Conservation (phyloP, 1,140 invertebrate genomes). For the Magallana angulata region DNA sequence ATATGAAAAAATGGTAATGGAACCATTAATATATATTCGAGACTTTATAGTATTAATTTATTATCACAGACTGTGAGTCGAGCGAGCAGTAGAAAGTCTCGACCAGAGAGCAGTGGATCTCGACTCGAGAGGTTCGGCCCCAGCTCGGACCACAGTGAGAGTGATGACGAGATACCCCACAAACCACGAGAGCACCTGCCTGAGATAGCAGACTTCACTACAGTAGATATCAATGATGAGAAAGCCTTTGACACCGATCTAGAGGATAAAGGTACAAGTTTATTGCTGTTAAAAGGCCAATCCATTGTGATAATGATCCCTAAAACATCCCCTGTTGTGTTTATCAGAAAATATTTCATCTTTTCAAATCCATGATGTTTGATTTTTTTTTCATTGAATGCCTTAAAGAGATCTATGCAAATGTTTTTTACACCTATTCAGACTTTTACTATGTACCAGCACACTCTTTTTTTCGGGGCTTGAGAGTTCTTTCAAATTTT, state of each 20-base stretch:
- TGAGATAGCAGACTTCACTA: slow-evolving; percentile 59
- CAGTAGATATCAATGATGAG: slow-evolving; percentile 71
- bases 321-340: no score
- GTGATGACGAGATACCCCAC: slow-evolving; percentile 56
- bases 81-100: slow-evolving; percentile 69
- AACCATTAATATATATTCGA: background rate
- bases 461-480: no score
- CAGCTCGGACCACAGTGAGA: slow-evolving; percentile 68
- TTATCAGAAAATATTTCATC: no score
- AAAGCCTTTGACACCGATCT: slow-evolving; percentile 76
- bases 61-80: slow-evolving; percentile 73
- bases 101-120: slow-evolving; percentile 60
- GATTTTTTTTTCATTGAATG: slow-evolving; percentile 23
- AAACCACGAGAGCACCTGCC: slow-evolving; percentile 20
- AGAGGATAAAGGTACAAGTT: slow-evolving; percentile 73
- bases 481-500: no score
- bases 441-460: no score
- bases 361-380: background rate
- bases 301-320: background rate
- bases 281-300: background rate
- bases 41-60: slow-evolving; percentile 5
- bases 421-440: no score
- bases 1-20: background rate
- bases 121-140: slow-evolving; percentile 57
- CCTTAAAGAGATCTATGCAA: background rate